Percentiles rank a stretch among this genome's conserved stretches.
phyloP scores from a whole-genome alignment of 2,113 vertebrate genomes.

The Lampris incognitus region DNA sequence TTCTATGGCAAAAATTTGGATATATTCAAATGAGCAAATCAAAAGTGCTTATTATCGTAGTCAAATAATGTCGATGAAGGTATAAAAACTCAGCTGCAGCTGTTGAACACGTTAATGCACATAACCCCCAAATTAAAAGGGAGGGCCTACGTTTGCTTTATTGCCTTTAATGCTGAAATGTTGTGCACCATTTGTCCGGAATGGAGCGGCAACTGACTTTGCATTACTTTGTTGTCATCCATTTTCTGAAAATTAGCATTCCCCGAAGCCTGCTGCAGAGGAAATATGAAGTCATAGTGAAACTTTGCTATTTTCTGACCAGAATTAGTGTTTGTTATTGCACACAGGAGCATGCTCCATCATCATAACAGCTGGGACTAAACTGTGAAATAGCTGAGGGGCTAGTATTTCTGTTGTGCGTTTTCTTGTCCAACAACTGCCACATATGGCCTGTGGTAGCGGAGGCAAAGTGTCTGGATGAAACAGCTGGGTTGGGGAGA shows the following conservation, averaged over 20 bases:
- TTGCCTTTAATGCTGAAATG: not conserved
- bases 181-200: not conserved
- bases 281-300: conserved; percentile 21
- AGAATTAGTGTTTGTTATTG: conserved; percentile 69
- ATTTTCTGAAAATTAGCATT: not conserved
- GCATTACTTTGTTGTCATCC: too few species aligned
- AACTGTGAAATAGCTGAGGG: conserved; percentile 68
- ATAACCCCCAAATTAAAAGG: not conserved
- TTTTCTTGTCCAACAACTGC: conserved; percentile 65
- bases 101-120: not conserved
- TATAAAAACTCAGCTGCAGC: not conserved
- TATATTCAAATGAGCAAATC: conserved; percentile 2
- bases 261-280: not conserved
- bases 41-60: not conserved
- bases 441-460: not conserved
- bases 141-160: not conserved
- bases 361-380: conserved; percentile 67
- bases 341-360: conserved; percentile 68
- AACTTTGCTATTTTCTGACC: conserved; percentile 54
- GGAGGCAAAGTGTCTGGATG: conserved; percentile 44
- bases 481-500: conserved; percentile 34
- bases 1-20: not conserved
- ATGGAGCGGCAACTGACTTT: too few species aligned
- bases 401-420: conserved; percentile 61
- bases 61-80: not conserved